phyloP scores from a whole-genome alignment of 2,113 vertebrate species.

The Barnardius zonarius region DNA sequence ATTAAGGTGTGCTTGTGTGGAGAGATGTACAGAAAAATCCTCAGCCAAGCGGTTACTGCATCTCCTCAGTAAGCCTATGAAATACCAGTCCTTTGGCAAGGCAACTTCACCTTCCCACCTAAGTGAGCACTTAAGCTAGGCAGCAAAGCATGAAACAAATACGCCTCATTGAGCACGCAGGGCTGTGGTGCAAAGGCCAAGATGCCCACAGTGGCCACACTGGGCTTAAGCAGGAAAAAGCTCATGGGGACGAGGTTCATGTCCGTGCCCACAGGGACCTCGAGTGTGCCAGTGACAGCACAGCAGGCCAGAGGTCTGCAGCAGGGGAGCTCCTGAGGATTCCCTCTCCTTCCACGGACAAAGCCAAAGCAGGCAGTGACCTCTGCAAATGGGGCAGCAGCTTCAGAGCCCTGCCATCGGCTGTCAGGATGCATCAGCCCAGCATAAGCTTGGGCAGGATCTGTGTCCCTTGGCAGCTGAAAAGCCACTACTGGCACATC shows the following conservation, averaged over 20 bases:
- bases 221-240: not conserved
- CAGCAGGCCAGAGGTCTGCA: not conserved
- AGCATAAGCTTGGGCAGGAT: not conserved
- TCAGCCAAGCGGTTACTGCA: not conserved
- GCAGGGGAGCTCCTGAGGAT: not conserved
- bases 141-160: not conserved
- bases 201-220: not conserved
- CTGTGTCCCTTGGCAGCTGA: not conserved
- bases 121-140: not conserved
- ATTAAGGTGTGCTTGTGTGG: constrained; percentile 55
- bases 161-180: not conserved
- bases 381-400: not conserved
- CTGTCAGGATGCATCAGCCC: not conserved
- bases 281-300: not conserved
- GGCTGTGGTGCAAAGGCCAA: fast-evolving
- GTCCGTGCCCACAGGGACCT: fast-evolving
- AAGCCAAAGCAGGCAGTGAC: not conserved
- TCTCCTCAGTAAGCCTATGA: not conserved
- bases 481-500: fast-evolving
- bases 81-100: not conserved
- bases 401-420: not conserved
- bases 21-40: constrained; percentile 8
- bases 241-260: fast-evolving
- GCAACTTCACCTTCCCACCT: constrained; percentile 35
- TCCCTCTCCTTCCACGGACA: not conserved